phyloP scores from a whole-genome alignment of 1,140 invertebrate genomes.

The Drosophila truncata region DNA sequence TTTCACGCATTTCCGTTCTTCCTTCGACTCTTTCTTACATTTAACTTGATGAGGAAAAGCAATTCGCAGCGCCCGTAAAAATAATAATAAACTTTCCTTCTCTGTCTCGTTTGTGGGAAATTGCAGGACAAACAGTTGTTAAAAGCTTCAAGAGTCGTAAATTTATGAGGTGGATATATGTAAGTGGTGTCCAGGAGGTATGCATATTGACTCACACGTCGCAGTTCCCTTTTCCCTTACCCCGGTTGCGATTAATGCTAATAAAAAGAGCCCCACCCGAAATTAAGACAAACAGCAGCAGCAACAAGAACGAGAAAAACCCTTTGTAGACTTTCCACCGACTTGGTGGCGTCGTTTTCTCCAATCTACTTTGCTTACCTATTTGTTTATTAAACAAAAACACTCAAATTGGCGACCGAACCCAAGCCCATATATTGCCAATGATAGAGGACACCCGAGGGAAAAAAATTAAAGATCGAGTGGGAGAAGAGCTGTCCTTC shows the following conservation, averaged over 20 bases:
- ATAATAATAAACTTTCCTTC: conserved; percentile 64
- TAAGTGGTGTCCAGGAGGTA: conserved; percentile 26
- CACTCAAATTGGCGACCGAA: conserved; percentile 63
- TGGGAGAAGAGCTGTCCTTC: conserved; percentile 16
- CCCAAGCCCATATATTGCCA: conserved; percentile 61
- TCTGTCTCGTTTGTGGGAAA: conserved; percentile 45
- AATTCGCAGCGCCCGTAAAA: conserved; percentile 68
- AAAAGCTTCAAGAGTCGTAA: conserved; percentile 72
- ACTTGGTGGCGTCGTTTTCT: conserved; percentile 66
- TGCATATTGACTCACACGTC: conserved; percentile 45
- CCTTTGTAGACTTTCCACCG: conserved; percentile 58
- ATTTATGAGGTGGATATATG: conserved; percentile 32
- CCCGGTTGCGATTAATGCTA: conserved; percentile 63
- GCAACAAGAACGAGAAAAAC: conserved; percentile 28
- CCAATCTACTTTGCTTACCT: conserved; percentile 62
- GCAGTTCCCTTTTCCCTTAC: conserved; percentile 17
- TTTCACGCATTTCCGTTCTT: conserved; percentile 12
- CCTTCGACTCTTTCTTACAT: conserved; percentile 4
- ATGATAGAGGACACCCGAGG: background rate
- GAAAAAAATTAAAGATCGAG: conserved; percentile 15
- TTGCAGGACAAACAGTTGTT: conserved; percentile 78
- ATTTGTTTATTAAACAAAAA: conserved; percentile 80
- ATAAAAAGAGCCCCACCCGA: conserved; percentile 65
- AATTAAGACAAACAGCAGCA: conserved; percentile 47
- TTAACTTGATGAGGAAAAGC: conserved; percentile 44